Base-by-base conservation (phyloP, 2,888 invertebrate species). In the Pilophorus perplexus region DNA sequence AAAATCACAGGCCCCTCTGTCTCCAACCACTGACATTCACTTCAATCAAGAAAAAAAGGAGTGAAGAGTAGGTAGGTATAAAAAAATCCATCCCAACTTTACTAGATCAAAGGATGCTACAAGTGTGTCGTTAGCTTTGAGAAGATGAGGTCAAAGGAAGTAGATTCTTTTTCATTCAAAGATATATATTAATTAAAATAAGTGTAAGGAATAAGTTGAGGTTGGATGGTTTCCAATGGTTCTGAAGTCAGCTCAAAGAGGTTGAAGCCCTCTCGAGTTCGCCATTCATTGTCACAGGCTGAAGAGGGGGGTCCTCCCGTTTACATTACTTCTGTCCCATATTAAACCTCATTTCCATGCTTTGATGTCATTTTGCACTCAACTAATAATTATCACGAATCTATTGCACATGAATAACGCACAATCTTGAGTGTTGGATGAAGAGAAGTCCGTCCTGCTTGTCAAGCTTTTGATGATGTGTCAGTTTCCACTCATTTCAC, bases 111-210 rank as follows among this genome's bases (percentile, higher is more conserved):
- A 60, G 60, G 44, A 25, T n/a, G 46, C 60, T 44, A 44, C 46
- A 60, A 60, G 60, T 60, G 60, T 60, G 60, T 60, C 60, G 60
- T 60, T 60, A 60, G 60, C 54, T 60, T 42, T 42, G 27, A 60
- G 18, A 25, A 27, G 46, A 22, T 1, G 23, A 20, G 27, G 22
- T 28, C 44, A 28, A 46, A 60, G 44, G 27, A 46, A 46, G 28
- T 46, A 28, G 44, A 25, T 38, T 16, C 40, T 38, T 42, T 42
- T 38, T 59, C 59, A 23, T n/a, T 42, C 59, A n/a, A 28, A 60
- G 46, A 60, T 44, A 60, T 46, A 60, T 60, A 60, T 60, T 60
- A 60, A 60, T 60, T 60, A 60, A 60, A 60, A 60, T 60, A 60
- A 60, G 60, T 60, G 60, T 60, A 60, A 60, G 28, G 44, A 60